Base-by-base conservation (phyloP, 2,113 vertebrate genomes). In the Atrichornis clamosus region DNA sequence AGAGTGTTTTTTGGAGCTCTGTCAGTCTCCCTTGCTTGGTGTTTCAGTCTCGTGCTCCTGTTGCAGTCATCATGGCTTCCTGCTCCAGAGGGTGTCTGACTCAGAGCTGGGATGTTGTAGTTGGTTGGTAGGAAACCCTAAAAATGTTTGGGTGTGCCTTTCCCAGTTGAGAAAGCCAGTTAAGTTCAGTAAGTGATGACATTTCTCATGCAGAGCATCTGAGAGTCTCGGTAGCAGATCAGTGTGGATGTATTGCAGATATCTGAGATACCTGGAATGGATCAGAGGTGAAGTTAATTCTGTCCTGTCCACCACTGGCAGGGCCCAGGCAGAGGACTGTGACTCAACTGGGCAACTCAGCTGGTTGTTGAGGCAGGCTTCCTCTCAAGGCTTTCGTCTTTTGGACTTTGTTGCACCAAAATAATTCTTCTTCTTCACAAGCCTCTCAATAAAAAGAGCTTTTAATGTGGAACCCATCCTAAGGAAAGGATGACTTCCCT, bases 181-280 rank as follows among this genome's bases (percentile, higher is more conserved):
- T 64, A 20, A 47, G 1, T 86, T 55, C 7, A 9, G 10, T 44
- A 68, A 62, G 18, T 8, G 5, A 41, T 74, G 39, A 33, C 15
- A 19, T 47, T 67, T 47, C 32, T 58, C 16, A 22, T 2, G 9
- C 47, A 42, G 30, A 27, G n/a, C 44, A 47, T 32, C 65, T 2
- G 0, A 35, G 41, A 83, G 11, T 37, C 13, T 73, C 0, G 0
- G 37, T 22, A 32, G 72, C 69, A 65, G 59, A 27, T 84, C 19
- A 4, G 13, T 42, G 35, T 59, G 41, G 32, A 23, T 53, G 13
- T 58, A 30, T 23, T 33, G 14, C 30, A 81, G 60, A 11, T 77
- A 33, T 3, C 22, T 27, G 46, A 81, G 59, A 52, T 56, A 56
- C 33, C 30, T 72, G 70, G 24, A 69, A 41, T 14, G 0, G 0